Evolutionary conservation across 2,888 invertebrate species (phyloP).

Genomic region (Drosophila mulleri): DNA sequence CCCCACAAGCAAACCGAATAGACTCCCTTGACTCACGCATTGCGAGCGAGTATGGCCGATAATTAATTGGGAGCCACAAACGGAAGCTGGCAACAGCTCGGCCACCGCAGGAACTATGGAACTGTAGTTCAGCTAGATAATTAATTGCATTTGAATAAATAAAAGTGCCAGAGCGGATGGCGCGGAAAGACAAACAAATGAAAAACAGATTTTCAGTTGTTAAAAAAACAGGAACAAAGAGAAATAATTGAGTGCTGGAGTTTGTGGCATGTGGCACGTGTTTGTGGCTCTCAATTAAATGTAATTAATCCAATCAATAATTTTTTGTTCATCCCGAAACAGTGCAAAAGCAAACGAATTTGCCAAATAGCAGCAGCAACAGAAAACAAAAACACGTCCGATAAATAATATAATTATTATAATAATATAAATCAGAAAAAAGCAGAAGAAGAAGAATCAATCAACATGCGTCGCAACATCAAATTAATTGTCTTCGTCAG

Average conservation of each 20-base stretch:
- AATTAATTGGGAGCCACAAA: constrained; percentile 11
- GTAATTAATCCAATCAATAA: constrained; percentile 20
- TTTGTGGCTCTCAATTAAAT: constrained; percentile 14
- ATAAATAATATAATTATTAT: constrained; percentile 21
- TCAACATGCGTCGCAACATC: constrained; percentile 84
- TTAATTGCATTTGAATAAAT: constrained; percentile 41
- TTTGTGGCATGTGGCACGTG: constrained; percentile 14
- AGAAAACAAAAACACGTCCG: constrained; percentile 11
- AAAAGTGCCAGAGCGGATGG: constrained; percentile 1
- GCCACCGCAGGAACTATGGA: not conserved
- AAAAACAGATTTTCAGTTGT: constrained; percentile 39
- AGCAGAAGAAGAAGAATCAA: constrained; percentile 19
- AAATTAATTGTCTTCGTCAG: constrained; percentile 84
- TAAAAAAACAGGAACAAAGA: not conserved
- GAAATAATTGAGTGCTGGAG: constrained; percentile 27
- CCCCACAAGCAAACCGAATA: not conserved
- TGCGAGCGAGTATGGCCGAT: not conserved
- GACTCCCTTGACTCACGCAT: too few species aligned
- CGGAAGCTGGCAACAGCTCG: constrained; percentile 30
- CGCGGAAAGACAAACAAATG: constrained; percentile 14
- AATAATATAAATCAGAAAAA: constrained; percentile 6
- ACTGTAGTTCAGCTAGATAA: constrained; percentile 26
- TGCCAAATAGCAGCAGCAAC: constrained; percentile 45
- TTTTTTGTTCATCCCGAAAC: constrained; percentile 34
- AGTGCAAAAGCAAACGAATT: constrained; percentile 46